Evolutionary conservation across 2,113 vertebrate species (phyloP).

Genomic region (Ia io): DNA sequence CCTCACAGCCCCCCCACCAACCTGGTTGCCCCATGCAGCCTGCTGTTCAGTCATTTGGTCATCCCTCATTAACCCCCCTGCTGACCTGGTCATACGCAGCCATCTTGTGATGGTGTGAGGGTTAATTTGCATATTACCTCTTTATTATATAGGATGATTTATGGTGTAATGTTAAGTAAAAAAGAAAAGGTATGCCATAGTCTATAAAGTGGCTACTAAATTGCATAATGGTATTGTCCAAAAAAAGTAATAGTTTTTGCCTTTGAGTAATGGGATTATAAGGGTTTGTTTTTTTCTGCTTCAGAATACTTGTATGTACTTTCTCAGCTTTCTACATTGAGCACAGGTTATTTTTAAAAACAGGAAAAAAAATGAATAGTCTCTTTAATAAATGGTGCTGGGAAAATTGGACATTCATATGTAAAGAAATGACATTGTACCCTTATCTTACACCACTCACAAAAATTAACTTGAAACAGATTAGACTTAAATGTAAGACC

Average conservation of each 20-base stretch:
- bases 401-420: not conserved
- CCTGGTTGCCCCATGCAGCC: too few species aligned
- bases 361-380: not conserved
- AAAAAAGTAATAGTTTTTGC: constrained; percentile 22
- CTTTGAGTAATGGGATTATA: constrained; percentile 23
- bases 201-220: constrained; percentile 21
- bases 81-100: too few species aligned
- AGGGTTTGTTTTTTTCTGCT: not conserved
- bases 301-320: constrained; percentile 4
- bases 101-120: too few species aligned
- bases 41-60: too few species aligned
- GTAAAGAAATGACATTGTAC: not conserved
- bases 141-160: not conserved
- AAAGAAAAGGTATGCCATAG: not conserved
- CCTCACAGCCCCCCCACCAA: too few species aligned
- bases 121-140: too few species aligned
- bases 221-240: not conserved
- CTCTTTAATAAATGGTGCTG: not conserved
- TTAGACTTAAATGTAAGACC: not conserved
- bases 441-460: not conserved
- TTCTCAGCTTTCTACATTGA: constrained; percentile 2
- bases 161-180: not conserved
- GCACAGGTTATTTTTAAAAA: not conserved
- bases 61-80: too few species aligned
- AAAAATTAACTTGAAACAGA: not conserved